Evolutionary conservation across 92 coral and sea anemone species (phyloP), one percentile per base, ranked within the genome.

Genomic region (Zoanthus solanderi): DNA sequence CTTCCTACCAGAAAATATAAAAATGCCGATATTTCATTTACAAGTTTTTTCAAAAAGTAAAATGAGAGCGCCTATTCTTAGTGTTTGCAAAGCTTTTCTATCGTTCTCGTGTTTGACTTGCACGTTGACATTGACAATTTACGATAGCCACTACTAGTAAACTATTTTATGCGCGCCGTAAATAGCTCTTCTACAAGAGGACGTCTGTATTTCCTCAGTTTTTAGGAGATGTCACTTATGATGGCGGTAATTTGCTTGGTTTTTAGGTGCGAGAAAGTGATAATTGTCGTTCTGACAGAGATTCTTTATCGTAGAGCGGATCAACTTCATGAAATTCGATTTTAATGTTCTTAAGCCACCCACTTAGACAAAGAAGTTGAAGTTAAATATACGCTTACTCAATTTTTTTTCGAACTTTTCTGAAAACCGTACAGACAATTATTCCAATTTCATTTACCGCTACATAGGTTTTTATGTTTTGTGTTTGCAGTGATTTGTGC

Each of bases 321-420:
- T 81, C 85, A 81, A 81, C 47, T 52, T 7, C 75, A 16, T 65
- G 45, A 73, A 81, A 29, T 60, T 46, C 32, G 30, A 81, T 28
- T 47, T 47, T 66, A 81, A 63, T 57, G 45, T 57, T 46, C 74
- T 81, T 66, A 63, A 79, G 65, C 85, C 85, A 81, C 85, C 85
- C 75, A 81, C 85, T 23, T 81, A 44, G 75, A 66, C 13, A 18
- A 29, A 61, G 53, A 61, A 60, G 18, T 31, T 9, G 7, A 69
- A 34, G 31, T 4, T 67, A 23, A 30, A 30, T 31, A 23, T 28
- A 9, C 42, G 10, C 6, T 8, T 30, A 29, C 29, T 45, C 42
- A 63, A 53, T 9, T 66, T 23, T 63, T 47, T n/a, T 14, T 47
- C 9, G 44, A 66, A 45, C 44, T 45, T 46, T 46, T 46, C 0